Base-by-base conservation (phyloP, 2,888 invertebrate genomes). In the Digitonthophagus gazella region DNA sequence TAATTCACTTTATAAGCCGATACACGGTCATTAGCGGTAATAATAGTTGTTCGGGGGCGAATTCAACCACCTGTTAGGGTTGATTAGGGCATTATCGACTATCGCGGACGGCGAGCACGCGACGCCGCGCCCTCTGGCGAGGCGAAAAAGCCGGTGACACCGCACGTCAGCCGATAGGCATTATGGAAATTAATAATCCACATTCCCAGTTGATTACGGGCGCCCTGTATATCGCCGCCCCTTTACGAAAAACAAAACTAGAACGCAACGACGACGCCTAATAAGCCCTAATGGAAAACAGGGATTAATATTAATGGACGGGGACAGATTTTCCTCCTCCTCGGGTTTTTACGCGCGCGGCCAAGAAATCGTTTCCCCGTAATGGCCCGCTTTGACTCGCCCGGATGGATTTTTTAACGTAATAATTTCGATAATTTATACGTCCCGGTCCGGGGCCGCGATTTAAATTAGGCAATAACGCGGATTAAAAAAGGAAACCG, bases 371-470 rank as follows among this genome's bases (percentile, higher is more conserved):
- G n/a, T n/a, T n/a, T n/a, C n/a, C n/a, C n/a, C n/a, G n/a, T 82
- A 81, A 83, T 87, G 85, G 84, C 84, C 85, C 85, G n/a, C 88
- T 88, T 88, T 88, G 88, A 88, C 87, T 88, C 85, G n/a, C 86
- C 86, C 86, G 88, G 88, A 88, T 88, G 88, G 88, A 88, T 88
- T 88, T 88, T 88, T 89, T 88, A 88, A 89, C 88, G 88, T 88
- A 88, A 88, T 88, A 88, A 88, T 88, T 88, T 86, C 88, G 86
- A 89, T 84, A 84, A 83, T 84, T 83, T 83, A 84, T 82, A 82
- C 77, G 74, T 74, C 72, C 56, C 15, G 66, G 57, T 67, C 19
- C 54, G 67, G 64, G 64, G 72, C 73, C 76, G 76, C 80, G 80
- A 82, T 83, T 82, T 81, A 82, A 83, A 83, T 83, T 82, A 82